phyloP scores from a whole-genome alignment of 2,888 invertebrate genomes.

The Sinelater perroti region DNA sequence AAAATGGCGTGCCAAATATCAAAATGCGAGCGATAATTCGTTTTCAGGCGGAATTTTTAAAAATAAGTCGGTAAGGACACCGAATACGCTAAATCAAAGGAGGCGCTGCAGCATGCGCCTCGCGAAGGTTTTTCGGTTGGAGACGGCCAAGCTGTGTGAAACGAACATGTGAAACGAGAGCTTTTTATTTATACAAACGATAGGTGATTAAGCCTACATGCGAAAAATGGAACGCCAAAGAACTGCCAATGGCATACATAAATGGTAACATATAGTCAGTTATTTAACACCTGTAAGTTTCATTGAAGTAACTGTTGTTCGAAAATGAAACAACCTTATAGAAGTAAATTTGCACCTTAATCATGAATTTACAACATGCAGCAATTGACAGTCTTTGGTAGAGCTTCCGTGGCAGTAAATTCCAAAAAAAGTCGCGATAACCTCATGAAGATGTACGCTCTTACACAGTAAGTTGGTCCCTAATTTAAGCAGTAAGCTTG shows the following conservation, averaged over 20 bases:
- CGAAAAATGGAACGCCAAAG: slow-evolving; percentile 13
- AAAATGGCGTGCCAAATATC: slow-evolving; percentile 12
- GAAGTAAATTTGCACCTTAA: not conserved
- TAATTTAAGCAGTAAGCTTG: slow-evolving; percentile 28
- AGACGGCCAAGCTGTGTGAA: no score
- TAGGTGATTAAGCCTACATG: slow-evolving; percentile 17
- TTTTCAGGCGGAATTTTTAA: slow-evolving; percentile 1
- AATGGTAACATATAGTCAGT: no score
- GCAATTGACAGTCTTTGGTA: slow-evolving; percentile 1
- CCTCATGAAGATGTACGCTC: not conserved
- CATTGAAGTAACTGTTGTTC: no score
- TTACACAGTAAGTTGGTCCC: slow-evolving; percentile 22
- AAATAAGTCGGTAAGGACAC: not conserved
- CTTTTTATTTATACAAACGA: slow-evolving; percentile 4
- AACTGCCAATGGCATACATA: no score
- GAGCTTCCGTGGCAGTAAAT: no score
- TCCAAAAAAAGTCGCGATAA: not conserved
- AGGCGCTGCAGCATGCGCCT: not conserved
- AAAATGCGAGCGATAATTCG: not conserved
- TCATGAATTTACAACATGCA: not conserved
- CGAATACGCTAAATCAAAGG: not conserved
- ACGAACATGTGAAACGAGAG: no score
- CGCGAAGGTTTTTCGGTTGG: not conserved
- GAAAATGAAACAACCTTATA: not conserved
- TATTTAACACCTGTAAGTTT: no score